Evolutionary conservation across 2,797 vertebrate genomes (phyloP).

Genomic region (Protonibea diacanthus): DNA sequence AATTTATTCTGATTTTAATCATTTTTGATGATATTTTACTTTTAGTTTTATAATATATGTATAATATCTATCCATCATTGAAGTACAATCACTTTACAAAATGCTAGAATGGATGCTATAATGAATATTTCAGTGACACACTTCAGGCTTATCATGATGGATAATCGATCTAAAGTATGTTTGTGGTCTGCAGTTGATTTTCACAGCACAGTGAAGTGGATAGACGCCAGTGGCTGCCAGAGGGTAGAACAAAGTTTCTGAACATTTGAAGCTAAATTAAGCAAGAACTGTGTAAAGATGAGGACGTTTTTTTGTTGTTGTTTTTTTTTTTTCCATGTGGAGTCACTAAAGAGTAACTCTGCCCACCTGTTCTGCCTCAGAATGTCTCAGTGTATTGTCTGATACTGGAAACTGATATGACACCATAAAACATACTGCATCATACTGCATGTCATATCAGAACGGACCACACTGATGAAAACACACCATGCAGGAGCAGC

Average conservation of each 20-base stretch:
- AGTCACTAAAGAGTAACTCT: not conserved
- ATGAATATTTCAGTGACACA: too few species aligned
- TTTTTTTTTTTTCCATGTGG: not conserved
- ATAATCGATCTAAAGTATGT: too few species aligned
- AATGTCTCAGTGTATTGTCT: slow-evolving; percentile 4
- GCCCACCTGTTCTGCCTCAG: slow-evolving; percentile 10
- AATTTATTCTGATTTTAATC: too few species aligned
- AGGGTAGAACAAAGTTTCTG: not conserved
- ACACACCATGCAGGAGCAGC: not conserved
- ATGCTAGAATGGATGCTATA: too few species aligned
- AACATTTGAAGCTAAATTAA: not conserved
- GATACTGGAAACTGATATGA: slow-evolving; percentile 11
- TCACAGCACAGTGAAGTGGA: not conserved
- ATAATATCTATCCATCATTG: too few species aligned
- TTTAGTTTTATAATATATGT: not conserved
- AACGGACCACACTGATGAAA: not conserved
- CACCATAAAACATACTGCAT: not conserved
- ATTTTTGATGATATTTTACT: not conserved
- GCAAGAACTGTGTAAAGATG: not conserved
- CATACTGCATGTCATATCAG: not conserved
- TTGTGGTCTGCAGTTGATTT: not conserved
- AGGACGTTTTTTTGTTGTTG: not conserved
- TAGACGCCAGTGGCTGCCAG: not conserved
- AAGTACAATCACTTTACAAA: too few species aligned
- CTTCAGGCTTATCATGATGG: too few species aligned